Evolutionary conservation across 2,113 vertebrate genomes (phyloP), one percentile per base, ranked within the genome.

Genomic region (Oncorhynchus nerka): DNA sequence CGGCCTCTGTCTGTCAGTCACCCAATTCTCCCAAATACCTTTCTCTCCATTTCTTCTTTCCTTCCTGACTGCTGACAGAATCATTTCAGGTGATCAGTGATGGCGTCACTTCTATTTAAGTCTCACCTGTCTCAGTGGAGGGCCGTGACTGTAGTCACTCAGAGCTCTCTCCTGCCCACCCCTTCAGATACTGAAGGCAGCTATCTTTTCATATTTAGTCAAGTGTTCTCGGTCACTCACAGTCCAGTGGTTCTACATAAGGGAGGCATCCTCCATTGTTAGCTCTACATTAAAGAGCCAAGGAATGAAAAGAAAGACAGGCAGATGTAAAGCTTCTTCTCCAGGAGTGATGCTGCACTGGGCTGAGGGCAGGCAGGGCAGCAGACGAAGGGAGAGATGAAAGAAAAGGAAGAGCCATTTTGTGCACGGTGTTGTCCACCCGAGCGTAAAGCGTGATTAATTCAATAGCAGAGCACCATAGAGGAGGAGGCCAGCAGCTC

Each of bases 391-490:
- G 51, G 1, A 75, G 81, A 83, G 76, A 24, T 49, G 45, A 12
- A 67, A 75, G 30, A 5, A 48, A 24, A 67, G 45, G n/a, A 67
- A 75, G 30, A 69, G 49, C 12, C 49, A 69, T 49, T 70, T 28
- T 70, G 34, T 15, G 34, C 90, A 1, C 24, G 82, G 91, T 2
- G 88, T 89, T 93, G 89, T 86, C 84, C 90, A 78, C 86, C 83
- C 89, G 89, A 94, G 95, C 95, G 71, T 96, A 94, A 96, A 96
- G 95, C 95, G 92, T 94, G 93, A 94, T 95, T 97, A 97, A 98
- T 97, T 94, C 95, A 98, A 96, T 93, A 93, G 93, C 87, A 86
- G 26, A 26, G 26, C 26, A 26, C 26, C 26, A 26, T 26, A 1
- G 26, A 26, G 26, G 26, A 26, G 26, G 26, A 26, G 26, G 26